Evolutionary conservation across 2,113 vertebrate species (phyloP).

Genomic region (Chaenogobius annularis): DNA sequence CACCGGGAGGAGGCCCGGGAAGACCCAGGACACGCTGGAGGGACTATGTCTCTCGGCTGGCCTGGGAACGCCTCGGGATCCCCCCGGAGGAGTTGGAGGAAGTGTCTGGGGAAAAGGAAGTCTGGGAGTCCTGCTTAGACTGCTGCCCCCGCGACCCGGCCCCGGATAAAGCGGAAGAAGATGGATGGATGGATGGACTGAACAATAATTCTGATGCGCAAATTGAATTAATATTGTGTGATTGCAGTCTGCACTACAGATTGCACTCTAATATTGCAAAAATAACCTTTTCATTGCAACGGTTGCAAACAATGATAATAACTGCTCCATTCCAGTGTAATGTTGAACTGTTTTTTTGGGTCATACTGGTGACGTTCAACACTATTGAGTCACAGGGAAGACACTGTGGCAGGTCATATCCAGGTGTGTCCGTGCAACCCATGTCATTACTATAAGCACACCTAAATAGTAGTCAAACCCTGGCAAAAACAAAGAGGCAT

Average conservation of each 20-base stretch:
- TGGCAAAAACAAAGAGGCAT: constrained; percentile 56
- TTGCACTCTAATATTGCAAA: background rate
- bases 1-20: too few relatives aligned
- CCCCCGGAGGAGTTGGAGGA: too few relatives aligned
- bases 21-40: too few relatives aligned
- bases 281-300: background rate
- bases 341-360: background rate
- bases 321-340: background rate
- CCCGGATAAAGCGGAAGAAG: too few relatives aligned
- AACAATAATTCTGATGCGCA: too few relatives aligned
- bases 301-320: background rate
- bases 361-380: constrained; percentile 20
- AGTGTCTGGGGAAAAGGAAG: too few relatives aligned
- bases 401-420: constrained; percentile 85
- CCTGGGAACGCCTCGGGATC: too few relatives aligned
- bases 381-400: constrained; percentile 67
- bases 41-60: too few relatives aligned
- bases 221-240: background rate
- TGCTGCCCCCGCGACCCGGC: too few relatives aligned
- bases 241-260: background rate
- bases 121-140: too few relatives aligned
- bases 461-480: constrained; percentile 94
- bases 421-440: constrained; percentile 90
- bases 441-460: constrained; percentile 96
- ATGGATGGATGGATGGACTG: too few relatives aligned